Conservation (phyloP, 2,113 vertebrate species). For the Trichechus manatus region DNA sequence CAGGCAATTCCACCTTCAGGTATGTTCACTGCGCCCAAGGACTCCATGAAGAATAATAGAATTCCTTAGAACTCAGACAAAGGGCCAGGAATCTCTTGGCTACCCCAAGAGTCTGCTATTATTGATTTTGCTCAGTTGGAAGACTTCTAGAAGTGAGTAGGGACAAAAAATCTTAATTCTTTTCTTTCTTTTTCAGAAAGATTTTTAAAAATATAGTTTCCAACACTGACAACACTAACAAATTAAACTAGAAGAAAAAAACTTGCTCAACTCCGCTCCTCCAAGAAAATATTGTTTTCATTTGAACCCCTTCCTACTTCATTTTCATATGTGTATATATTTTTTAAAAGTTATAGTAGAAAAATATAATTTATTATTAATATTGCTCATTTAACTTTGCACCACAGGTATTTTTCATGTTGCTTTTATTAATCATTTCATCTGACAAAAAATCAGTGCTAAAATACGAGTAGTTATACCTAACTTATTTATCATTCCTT, state of each 20-base stretch:
- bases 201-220: background rate
- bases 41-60: background rate
- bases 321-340: background rate
- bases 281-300: background rate
- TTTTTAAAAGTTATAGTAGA: background rate
- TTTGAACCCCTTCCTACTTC: background rate
- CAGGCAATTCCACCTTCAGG: background rate
- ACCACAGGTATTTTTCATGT: background rate
- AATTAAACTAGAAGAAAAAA: background rate
- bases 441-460: background rate
- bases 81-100: background rate
- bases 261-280: background rate
- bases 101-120: background rate
- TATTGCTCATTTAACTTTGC: background rate
- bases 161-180: background rate
- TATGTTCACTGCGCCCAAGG: background rate
- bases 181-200: background rate
- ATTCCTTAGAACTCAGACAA: background rate
- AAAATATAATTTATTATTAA: background rate
- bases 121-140: background rate
- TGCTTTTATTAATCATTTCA: slow-evolving; percentile 14
- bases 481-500: background rate
- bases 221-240: background rate
- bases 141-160: background rate
- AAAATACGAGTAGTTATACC: background rate